These are phyloP conservation scores for Ciona savignyi DNA, from an alignment of 23 tunicate genomes.

Conservation along the genomic window DNA sequence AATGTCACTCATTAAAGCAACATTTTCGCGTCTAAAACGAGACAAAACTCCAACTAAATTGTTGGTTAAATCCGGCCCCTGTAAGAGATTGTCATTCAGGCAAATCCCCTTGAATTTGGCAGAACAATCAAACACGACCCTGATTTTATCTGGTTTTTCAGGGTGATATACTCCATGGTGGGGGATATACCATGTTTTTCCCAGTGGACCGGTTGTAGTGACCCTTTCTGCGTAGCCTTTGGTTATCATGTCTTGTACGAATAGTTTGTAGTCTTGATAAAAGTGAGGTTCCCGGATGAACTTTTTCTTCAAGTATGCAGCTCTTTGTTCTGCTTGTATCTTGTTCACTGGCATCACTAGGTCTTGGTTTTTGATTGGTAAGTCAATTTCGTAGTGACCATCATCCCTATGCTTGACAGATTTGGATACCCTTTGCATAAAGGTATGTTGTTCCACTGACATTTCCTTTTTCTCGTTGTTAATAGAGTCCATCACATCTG, in stretches of 20 bases:
- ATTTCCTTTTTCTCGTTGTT: slow-evolving; percentile 19
- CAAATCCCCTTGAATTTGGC: slow-evolving; percentile 19
- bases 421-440: slow-evolving; percentile 10
- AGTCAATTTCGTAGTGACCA: slow-evolving; percentile 30
- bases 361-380: slow-evolving; percentile 16
- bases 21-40: slow-evolving; percentile 16
- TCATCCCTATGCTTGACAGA: slow-evolving; percentile 15
- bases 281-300: slow-evolving; percentile 11
- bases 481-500: slow-evolving; percentile 24
- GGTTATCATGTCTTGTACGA: slow-evolving; percentile 20
- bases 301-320: slow-evolving; percentile 13
- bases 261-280: slow-evolving; percentile 14
- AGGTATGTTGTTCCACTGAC: slow-evolving; percentile 19
- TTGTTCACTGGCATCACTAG: slow-evolving; percentile 15
- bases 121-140: slow-evolving; percentile 45
- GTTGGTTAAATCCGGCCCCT: slow-evolving; percentile 36
- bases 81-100: slow-evolving; percentile 23
- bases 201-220: neutral
- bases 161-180: slow-evolving; percentile 53
- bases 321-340: slow-evolving; percentile 22
- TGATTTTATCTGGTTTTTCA: slow-evolving; percentile 28
- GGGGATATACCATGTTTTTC: slow-evolving; percentile 28
- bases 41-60: slow-evolving; percentile 15
- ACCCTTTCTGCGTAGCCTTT: slow-evolving; percentile 41
- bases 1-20: slow-evolving; percentile 16